Conservation (phyloP, 2,797 vertebrate genomes). For the Cyclura pinguis region DNA sequence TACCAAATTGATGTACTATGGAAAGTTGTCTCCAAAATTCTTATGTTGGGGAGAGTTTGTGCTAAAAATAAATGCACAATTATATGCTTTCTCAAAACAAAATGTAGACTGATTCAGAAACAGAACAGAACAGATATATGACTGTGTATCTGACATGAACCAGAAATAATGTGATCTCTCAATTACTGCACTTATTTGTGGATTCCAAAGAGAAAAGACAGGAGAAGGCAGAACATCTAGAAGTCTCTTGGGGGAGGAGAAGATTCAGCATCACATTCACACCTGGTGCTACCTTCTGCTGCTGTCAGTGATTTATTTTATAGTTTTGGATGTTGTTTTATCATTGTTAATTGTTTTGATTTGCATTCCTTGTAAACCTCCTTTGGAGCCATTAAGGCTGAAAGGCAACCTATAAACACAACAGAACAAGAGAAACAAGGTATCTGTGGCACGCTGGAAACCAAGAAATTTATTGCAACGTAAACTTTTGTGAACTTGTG, state of each 20-base stretch:
- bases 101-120: too few relatives aligned
- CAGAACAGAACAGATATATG: too few relatives aligned
- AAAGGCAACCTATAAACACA: neutral
- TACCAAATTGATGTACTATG: too few relatives aligned
- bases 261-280: neutral
- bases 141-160: too few relatives aligned
- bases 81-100: too few relatives aligned
- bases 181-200: neutral
- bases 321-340: neutral
- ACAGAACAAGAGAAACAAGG: neutral
- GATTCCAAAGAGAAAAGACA: neutral
- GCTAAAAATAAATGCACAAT: too few relatives aligned
- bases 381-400: neutral
- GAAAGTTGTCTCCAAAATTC: too few relatives aligned
- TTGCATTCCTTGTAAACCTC: neutral
- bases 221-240: neutral
- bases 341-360: neutral
- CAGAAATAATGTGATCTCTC: neutral
- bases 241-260: neutral
- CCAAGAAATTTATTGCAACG: neutral
- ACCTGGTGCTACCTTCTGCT: neutral
- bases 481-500: neutral
- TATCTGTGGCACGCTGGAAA: neutral
- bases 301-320: neutral
- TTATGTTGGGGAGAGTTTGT: too few relatives aligned